A percentile compares a stretch with the other conserved stretches of the same genome.
These are phyloP conservation scores for Pithys albifrons DNA, from an alignment of 2,113 vertebrate genomes.

Conservation along the genomic window DNA sequence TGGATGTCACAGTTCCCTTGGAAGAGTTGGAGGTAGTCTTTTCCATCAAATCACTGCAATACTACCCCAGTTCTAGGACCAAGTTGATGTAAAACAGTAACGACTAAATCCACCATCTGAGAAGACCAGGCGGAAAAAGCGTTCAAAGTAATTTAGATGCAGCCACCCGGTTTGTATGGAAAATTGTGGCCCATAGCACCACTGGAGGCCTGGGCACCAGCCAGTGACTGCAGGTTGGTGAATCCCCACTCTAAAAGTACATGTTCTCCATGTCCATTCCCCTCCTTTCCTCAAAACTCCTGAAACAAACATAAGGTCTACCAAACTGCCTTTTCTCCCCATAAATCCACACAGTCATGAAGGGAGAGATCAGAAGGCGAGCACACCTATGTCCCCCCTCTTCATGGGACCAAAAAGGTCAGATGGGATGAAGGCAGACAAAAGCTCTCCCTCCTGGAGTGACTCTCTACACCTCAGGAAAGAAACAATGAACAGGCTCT, in stretches of 20 bases:
- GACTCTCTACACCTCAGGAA: not conserved
- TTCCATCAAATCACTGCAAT: not conserved
- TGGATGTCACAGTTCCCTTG: not conserved
- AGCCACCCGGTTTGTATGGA: not conserved
- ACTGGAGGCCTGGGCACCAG: rapidly evolving
- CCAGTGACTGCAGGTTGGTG: not conserved
- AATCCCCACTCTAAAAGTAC: not conserved
- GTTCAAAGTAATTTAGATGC: not conserved
- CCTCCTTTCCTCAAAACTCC: not conserved
- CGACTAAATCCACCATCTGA: not conserved
- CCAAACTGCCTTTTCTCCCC: not conserved
- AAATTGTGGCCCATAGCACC: rapidly evolving
- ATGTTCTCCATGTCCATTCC: rapidly evolving
- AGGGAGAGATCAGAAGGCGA: not conserved
- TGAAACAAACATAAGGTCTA: not conserved
- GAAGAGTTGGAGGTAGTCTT: not conserved
- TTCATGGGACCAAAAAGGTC: not conserved
- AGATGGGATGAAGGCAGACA: not conserved
- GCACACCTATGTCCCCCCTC: not conserved
- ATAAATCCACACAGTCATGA: not conserved
- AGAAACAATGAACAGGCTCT: not conserved
- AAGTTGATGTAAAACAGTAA: not conserved
- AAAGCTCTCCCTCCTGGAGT: rapidly evolving
- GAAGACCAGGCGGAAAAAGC: not conserved
- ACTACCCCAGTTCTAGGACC: not conserved